Evolutionary conservation across 2,888 invertebrate species (phyloP).

Genomic region (Hirtodrosophila alboralis): DNA sequence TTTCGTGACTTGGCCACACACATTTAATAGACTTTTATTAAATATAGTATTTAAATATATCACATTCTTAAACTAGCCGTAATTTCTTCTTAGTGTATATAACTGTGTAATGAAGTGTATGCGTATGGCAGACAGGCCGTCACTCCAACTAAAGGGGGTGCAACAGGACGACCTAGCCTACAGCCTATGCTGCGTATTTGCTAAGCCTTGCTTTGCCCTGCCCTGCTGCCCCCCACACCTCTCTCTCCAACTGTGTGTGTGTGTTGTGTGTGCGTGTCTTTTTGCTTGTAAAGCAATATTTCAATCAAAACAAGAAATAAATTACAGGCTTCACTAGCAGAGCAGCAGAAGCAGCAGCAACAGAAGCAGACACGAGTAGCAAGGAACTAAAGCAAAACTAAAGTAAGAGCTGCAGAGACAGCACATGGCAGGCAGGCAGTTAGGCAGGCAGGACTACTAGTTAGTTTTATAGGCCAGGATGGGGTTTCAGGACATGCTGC

Average conservation of each 20-base stretch:
- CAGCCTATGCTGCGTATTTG: conserved; percentile 67
- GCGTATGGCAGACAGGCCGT: conserved; percentile 65
- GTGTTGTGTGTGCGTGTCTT: conserved; percentile 59
- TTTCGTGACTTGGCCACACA: too few species aligned
- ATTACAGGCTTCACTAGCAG: conserved; percentile 74
- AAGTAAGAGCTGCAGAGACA: conserved; percentile 58
- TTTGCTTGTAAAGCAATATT: conserved; percentile 80
- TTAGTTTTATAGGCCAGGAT: conserved; percentile 25
- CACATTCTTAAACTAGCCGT: too few species aligned
- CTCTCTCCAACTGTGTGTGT: not conserved
- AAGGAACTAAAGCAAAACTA: conserved; percentile 56
- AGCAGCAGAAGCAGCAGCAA: too few species aligned
- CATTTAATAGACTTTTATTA: too few species aligned
- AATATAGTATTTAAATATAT: too few species aligned
- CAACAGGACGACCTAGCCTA: conserved; percentile 26
- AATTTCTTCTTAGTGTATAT: conserved; percentile 46
- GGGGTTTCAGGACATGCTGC: conserved; percentile 17
- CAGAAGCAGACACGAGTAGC: conserved; percentile 47
- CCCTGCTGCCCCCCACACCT: conserved; percentile 8
- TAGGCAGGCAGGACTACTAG: conserved; percentile 8
- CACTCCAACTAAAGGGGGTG: conserved; percentile 44
- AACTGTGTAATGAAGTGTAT: conserved; percentile 60
- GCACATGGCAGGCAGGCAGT: conserved; percentile 11
- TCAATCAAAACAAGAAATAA: conserved; percentile 81
- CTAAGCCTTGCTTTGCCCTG: conserved; percentile 53